Evolutionary conservation across 1,140 invertebrate species (phyloP).

Genomic region (Habropoda laboriosa): DNA sequence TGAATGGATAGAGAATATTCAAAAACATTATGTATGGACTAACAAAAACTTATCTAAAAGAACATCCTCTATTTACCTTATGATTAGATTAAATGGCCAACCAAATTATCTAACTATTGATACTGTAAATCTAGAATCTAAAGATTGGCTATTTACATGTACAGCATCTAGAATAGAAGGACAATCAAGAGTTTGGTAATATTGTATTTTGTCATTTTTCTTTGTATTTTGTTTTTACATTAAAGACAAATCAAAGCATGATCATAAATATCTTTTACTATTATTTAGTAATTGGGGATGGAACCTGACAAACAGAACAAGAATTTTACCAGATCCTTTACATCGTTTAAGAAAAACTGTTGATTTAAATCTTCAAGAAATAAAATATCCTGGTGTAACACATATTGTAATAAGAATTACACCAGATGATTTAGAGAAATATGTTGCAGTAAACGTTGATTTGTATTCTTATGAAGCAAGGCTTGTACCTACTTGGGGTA

Average conservation of each 20-base stretch:
- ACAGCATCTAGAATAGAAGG: constrained; percentile 81
- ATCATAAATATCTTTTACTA: constrained; percentile 14
- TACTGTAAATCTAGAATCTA: constrained; percentile 84
- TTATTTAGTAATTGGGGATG: constrained; percentile 84
- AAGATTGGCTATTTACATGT: constrained; percentile 89
- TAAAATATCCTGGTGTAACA: constrained; percentile 84
- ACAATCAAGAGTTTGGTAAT: constrained; percentile 85
- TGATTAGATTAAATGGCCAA: constrained; percentile 83
- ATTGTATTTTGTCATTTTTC: not conserved
- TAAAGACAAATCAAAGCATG: not conserved
- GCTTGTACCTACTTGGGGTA: constrained; percentile 52
- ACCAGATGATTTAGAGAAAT: constrained; percentile 60
- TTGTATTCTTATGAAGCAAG: constrained; percentile 62
- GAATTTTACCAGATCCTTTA: constrained; percentile 79
- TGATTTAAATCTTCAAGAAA: constrained; percentile 84
- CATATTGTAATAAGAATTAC: constrained; percentile 88
- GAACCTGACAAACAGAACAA: constrained; percentile 85
- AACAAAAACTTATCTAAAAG: constrained; percentile 64
- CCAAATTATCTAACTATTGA: constrained; percentile 81
- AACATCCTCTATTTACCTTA: constrained; percentile 80
- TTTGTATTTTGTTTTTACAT: not conserved
- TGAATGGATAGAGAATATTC: constrained; percentile 81
- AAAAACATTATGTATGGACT: constrained; percentile 77
- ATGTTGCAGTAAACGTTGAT: constrained; percentile 72
- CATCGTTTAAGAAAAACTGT: constrained; percentile 83